phyloP scores from a whole-genome alignment of 2,888 invertebrate species.

The Linnaemya tessellans region DNA sequence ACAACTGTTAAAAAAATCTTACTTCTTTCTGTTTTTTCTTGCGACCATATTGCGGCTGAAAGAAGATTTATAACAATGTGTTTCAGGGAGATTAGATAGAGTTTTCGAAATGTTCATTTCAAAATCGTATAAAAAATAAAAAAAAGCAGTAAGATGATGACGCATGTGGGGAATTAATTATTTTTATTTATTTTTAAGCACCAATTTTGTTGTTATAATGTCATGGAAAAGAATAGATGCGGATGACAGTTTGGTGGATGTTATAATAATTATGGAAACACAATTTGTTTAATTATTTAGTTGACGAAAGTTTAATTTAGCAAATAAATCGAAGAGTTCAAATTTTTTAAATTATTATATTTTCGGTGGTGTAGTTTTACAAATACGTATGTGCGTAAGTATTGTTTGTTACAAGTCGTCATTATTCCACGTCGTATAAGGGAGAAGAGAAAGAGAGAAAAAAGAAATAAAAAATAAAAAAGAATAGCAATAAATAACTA shows the following conservation, averaged over 20 bases:
- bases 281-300: conserved; percentile 30
- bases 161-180: conserved; percentile 57
- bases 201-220: conserved; percentile 34
- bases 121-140: conserved; percentile 27
- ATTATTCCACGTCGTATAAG: conserved; percentile 77
- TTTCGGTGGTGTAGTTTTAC: neutral
- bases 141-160: conserved; percentile 35
- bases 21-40: conserved; percentile 99
- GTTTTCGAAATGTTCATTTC: conserved; percentile 45
- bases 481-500: conserved; percentile 75
- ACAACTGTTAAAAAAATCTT: conserved; percentile 86
- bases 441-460: conserved; percentile 78
- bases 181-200: conserved; percentile 38
- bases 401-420: conserved; percentile 26
- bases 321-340: conserved; percentile 32
- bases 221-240: conserved; percentile 12
- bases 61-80: conserved; percentile 80
- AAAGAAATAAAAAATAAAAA: conserved; percentile 76
- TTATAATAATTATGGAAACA: conserved; percentile 35
- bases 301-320: conserved; percentile 12
- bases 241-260: conserved; percentile 17
- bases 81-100: conserved; percentile 55
- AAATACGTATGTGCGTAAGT: neutral
- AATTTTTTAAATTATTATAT: conserved; percentile 39
- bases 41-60: conserved; percentile 90